Evolutionary conservation across 2,797 vertebrate species (phyloP), one percentile per base, ranked within the genome.

Genomic region (Novumbra hubbsi): DNA sequence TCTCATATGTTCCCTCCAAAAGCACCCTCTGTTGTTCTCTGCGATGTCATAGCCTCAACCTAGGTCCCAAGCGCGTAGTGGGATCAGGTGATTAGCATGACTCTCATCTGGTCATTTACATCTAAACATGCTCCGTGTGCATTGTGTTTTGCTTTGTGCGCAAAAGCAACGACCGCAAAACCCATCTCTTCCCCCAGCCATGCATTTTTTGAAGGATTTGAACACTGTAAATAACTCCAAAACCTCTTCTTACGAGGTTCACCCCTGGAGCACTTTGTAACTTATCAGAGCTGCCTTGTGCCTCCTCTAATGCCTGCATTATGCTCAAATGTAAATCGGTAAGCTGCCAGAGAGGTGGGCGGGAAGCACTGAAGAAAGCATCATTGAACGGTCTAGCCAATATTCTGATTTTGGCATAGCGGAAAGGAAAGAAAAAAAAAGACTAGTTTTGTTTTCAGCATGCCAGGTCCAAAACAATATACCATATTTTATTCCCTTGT

Each of bases 181-280:
- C 90, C 90, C 92, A 93, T 93, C 93, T 92, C 90, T 89, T 93
- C 92, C 91, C 80, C 85, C 88, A 93, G 93, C 92, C 90, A 90
- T 90, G 87, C 88, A 91, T 90, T 90, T 90, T 93, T 91, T 93
- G 88, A 91, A 92, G 93, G 92, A 93, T 94, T 94, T 93, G 91
- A 94, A 92, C 78, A 87, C 93, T 93, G 92, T 94, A 94, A 94
- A 94, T 93, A 94, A 92, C 93, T 94, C 89, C 92, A 92, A 94
- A 93, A 89, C 91, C 92, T 92, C 92, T 60, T 94, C 92, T 93
- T 92, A 93, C 90, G 89, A 91, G 91, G 90, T 94, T 94, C 93
- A 94, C 91, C 92, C 94, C 93, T 76, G 86, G 83, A 93, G 93
- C 92, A 92, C 93, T 94, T 93, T 94, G 93, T 94, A 94, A 94